These are phyloP conservation scores for Naja naja DNA, from an alignment of 2,113 vertebrate genomes.

Conservation along the genomic window DNA sequence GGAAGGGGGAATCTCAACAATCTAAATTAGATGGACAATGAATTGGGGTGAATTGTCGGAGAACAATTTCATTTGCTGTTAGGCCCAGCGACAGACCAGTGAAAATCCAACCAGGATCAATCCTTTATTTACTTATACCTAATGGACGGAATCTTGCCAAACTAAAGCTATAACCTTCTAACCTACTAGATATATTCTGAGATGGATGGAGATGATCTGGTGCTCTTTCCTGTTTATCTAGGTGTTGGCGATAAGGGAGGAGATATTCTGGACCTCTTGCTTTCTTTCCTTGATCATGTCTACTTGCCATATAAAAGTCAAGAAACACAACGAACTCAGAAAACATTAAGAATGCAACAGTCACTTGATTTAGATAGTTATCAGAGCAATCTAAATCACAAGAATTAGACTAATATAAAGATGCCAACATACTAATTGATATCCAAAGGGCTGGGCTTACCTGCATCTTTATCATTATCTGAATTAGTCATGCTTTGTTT, in stretches of 20 bases:
- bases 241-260: neutral
- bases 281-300: neutral
- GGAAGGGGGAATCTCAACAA: neutral
- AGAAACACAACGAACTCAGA: neutral
- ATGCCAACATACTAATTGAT: neutral
- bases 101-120: neutral
- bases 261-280: neutral
- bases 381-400: neutral
- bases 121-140: neutral
- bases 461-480: neutral
- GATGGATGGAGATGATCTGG: neutral
- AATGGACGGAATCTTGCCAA: neutral
- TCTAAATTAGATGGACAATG: neutral
- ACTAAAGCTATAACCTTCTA: neutral
- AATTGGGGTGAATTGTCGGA: neutral
- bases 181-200: neutral
- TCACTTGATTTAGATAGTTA: neutral
- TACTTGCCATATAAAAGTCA: neutral
- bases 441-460: neutral
- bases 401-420: neutral
- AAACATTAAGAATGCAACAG: neutral
- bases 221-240: neutral
- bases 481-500: neutral
- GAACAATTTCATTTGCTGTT: neutral
- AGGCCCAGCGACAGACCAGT: neutral